Evolutionary conservation across 2,113 vertebrate species (phyloP), one percentile per base, ranked within the genome.

Genomic region (Xiphophorus hellerii): DNA sequence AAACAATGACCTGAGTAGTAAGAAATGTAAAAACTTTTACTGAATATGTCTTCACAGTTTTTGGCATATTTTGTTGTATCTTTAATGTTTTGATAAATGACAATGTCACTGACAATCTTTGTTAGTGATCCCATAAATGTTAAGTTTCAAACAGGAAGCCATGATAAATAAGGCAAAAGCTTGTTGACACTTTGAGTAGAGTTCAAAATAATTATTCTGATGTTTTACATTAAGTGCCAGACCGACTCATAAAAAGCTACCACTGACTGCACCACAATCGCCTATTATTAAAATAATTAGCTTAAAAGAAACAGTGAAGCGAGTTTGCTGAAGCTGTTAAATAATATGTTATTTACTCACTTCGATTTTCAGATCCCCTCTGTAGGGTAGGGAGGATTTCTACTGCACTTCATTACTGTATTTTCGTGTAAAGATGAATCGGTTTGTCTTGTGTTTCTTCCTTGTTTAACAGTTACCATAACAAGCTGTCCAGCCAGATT

Each of bases 401-500:
- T 22, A 28, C n/a, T 29, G 31, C 73, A 77, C 25, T 28, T 65
- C 71, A 69, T 68, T 80, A 20, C 17, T 48, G 44, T 81, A 69
- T 87, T 87, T 58, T 81, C 33, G 39, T 89, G 67, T 29, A 63
- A 64, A n/a, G 37, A 48, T 72, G 71, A 70, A 76, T 72, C 11
- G 8, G 33, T 13, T 71, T 31, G 48, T 73, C 61, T 72, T 20
- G 1, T 51, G 60, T 68, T 58, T 35, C 44, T 71, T 35, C 60
- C 62, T 48, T 71, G 10, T 54, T 83, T 22, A 66, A 63, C 54
- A 60, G 44, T 37, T 79, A 20, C 15, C 54, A 35, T 58, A 15
- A 66, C 70, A 29, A 63, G 10, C 9, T 33, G 33, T 69, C 77
- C 54, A 31, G 42, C 54, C 37, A 62, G 27, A 8, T 58, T 33